phyloP scores from a whole-genome alignment of 2,888 invertebrate genomes.

The Timandra comae region DNA sequence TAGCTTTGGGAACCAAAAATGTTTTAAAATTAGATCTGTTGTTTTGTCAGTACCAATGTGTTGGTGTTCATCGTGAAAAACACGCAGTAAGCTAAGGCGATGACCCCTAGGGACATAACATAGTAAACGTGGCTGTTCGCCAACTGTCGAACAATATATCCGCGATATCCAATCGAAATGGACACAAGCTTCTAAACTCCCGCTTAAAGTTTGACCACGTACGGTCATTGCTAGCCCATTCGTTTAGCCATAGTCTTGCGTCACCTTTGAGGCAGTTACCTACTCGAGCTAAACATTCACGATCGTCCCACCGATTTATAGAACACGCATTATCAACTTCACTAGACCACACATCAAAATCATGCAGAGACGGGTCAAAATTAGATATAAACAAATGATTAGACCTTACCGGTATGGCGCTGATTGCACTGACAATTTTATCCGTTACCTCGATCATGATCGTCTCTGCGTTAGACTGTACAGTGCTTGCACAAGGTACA shows the following conservation, averaged over 20 bases:
- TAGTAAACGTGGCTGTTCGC: slow-evolving; percentile 14
- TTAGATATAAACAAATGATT: not conserved
- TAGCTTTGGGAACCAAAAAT: slow-evolving; percentile 24
- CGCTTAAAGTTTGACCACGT: slow-evolving; percentile 21
- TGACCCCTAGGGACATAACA: slow-evolving; percentile 27
- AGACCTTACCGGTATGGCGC: not conserved
- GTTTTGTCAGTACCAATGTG: slow-evolving; percentile 18
- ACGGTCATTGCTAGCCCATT: slow-evolving; percentile 18
- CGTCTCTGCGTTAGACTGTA: not conserved
- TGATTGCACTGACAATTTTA: not conserved
- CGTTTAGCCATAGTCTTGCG: slow-evolving; percentile 14
- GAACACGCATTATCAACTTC: slow-evolving; percentile 8
- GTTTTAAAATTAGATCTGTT: slow-evolving; percentile 11
- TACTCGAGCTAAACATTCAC: slow-evolving; percentile 15
- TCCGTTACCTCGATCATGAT: not conserved
- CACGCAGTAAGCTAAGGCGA: slow-evolving; percentile 21
- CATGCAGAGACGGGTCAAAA: not conserved
- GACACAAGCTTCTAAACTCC: slow-evolving; percentile 21
- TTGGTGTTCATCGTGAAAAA: slow-evolving; percentile 25
- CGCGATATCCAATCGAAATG: not conserved
- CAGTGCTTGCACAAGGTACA: not conserved
- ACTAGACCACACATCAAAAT: not conserved
- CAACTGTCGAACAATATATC: slow-evolving; percentile 4
- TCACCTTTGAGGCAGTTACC: slow-evolving; percentile 15
- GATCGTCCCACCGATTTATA: slow-evolving; percentile 13